Evolutionary conservation across 1,140 invertebrate species (phyloP), one percentile per base, ranked within the genome.

Genomic region (Halotydeus destructor): DNA sequence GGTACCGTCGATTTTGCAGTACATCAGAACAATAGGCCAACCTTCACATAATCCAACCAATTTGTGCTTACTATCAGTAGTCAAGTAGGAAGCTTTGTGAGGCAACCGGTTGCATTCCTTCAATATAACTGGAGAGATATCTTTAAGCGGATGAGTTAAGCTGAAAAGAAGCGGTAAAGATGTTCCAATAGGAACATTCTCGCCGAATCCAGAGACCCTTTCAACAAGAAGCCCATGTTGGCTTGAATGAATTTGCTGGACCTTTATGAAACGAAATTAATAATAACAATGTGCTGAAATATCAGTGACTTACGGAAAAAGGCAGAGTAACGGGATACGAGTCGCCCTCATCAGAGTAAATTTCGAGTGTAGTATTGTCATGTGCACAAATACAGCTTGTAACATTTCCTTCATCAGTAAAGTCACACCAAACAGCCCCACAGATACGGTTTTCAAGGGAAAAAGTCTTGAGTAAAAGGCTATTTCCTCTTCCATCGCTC

Each of bases 71-170:
- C 50, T 76, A 69, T 44, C 64, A 70, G 56, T 76, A 64, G 49
- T 72, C 74, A 33, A 46, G 50, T 6, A 60, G 47, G 31, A 38
- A 11, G 38, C 25, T 12, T 26, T 23, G 8, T 14, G 23, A 26
- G 6, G 5, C 5, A 19, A 32, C 38, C 9, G 16, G 6, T 14
- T 9, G n/a, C 18, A 27, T 26, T n/a, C 21, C 31, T 43, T 45
- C 6, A 42, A 8, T 5, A 85, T 62, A 24, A 88, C 69, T 3
- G 83, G 83, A 40, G 74, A 73, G 24, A 86, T 75, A 62, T 89
- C 84, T 62, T 88, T 78, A 24, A 89, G 61, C 1, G 83, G 82
- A 68, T 89, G 81, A 18, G 75, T 66, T 48, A 89, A 60, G 24
- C 80, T 83, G 60, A 81, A 89, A 32, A 80, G 63, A 1, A 71